Evolutionary conservation across 2,797 vertebrate species (phyloP).

Genomic region (Trematomus bernacchii): DNA sequence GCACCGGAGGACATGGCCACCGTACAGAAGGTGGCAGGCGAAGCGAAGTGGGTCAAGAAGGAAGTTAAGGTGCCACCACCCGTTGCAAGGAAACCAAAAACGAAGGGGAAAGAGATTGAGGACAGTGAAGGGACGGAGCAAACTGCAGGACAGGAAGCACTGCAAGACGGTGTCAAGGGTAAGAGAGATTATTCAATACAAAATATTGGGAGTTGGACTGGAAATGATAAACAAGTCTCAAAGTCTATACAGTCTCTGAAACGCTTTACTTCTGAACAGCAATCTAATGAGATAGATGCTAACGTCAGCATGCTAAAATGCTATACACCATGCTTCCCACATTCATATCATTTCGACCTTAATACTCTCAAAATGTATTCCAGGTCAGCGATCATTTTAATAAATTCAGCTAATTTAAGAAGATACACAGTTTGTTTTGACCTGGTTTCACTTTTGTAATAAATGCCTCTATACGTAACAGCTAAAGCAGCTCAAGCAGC

Average conservation of each 20-base stretch:
- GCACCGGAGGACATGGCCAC: slow-evolving; percentile 82
- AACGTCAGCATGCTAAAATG: not conserved
- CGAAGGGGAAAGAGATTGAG: slow-evolving; percentile 70
- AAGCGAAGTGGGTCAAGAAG: slow-evolving; percentile 75
- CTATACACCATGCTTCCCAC: not conserved
- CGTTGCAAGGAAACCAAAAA: slow-evolving; percentile 91
- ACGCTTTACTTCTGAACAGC: not conserved
- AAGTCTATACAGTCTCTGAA: not conserved
- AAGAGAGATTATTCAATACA: slow-evolving; percentile 39
- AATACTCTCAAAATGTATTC: slow-evolving; percentile 8
- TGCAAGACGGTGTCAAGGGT: slow-evolving; percentile 73
- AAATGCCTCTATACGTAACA: not conserved
- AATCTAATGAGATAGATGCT: not conserved
- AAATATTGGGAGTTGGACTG: not conserved
- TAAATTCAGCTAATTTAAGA: not conserved
- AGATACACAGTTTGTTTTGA: not conserved
- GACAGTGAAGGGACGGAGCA: slow-evolving; percentile 60
- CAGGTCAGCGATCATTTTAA: not conserved
- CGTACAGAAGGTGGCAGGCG: slow-evolving; percentile 76
- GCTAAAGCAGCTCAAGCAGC: not conserved
- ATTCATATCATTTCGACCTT: not conserved
- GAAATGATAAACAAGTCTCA: slow-evolving; percentile 4
- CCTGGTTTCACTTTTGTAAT: not conserved
- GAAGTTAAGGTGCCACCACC: slow-evolving; percentile 91
- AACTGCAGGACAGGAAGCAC: slow-evolving; percentile 78